Conservation (phyloP, 2,113 vertebrate species). For the Talpa occidentalis region DNA sequence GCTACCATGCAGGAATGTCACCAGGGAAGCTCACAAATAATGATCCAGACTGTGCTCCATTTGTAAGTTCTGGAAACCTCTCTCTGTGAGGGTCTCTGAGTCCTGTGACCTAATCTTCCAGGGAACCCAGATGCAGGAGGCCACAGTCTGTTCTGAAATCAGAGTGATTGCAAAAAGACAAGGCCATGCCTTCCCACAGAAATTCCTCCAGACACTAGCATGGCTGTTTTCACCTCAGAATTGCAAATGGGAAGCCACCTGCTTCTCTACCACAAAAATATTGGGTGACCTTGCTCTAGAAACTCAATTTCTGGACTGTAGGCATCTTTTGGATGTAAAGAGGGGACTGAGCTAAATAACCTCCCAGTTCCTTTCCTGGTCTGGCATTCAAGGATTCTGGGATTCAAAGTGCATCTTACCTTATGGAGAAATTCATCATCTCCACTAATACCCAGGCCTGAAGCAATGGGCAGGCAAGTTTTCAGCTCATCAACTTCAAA, state of each 20-base stretch:
- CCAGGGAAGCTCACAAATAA: neutral
- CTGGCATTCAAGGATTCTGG: neutral
- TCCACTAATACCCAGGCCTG: slow-evolving; percentile 42
- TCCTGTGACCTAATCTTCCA: neutral
- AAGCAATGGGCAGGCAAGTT: slow-evolving; percentile 59
- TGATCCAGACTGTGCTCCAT: neutral
- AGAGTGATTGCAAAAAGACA: neutral
- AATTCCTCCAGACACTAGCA: neutral
- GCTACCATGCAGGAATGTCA: neutral
- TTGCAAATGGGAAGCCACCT: neutral
- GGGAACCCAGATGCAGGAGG: neutral
- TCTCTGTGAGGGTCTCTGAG: neutral
- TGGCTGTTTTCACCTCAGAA: neutral
- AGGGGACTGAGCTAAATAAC: neutral
- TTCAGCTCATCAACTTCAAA: slow-evolving; percentile 68
- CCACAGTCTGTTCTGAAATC: neutral
- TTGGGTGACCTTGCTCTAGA: neutral
- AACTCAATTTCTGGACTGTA: neutral
- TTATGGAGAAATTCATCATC: slow-evolving; percentile 56
- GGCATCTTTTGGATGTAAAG: neutral
- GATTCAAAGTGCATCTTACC: neutral
- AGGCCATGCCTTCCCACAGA: neutral
- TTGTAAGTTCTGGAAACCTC: neutral
- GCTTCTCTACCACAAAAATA: neutral
- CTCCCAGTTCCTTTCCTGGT: neutral